Conservation (phyloP, 30 jellyfish, hydroid and myxozoan species). For the Chironex yamaguchii region DNA sequence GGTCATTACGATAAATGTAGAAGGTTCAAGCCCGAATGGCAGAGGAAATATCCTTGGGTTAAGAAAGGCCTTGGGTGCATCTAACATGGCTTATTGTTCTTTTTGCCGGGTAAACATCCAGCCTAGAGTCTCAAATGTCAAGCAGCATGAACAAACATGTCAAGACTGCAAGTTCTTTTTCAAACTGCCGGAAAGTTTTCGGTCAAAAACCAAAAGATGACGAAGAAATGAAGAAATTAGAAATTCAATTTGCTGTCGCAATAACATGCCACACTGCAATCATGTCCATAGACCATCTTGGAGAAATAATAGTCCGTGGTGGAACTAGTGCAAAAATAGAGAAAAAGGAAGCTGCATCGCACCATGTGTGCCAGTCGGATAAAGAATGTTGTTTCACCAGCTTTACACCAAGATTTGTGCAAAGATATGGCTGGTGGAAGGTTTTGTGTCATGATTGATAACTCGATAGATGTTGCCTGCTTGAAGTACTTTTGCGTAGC, state of each 20-base stretch:
- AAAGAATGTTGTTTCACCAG: slow-evolving; percentile 46
- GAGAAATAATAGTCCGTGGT: slow-evolving; percentile 26
- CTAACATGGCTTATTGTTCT: slow-evolving; percentile 64
- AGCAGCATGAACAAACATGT: slow-evolving; percentile 52
- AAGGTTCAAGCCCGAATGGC: slow-evolving; percentile 60
- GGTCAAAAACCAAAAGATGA: slow-evolving; percentile 1
- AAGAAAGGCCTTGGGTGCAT: slow-evolving; percentile 50
- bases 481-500: not conserved
- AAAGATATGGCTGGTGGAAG: slow-evolving; percentile 23
- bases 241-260: slow-evolving; percentile 65
- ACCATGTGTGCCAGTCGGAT: slow-evolving; percentile 25
- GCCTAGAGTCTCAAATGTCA: slow-evolving; percentile 46
- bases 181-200: slow-evolving; percentile 2
- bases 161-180: slow-evolving; percentile 43
- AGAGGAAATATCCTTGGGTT: slow-evolving; percentile 59
- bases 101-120: slow-evolving; percentile 37
- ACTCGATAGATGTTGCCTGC: slow-evolving; percentile 20
- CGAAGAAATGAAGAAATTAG: slow-evolving; percentile 45
- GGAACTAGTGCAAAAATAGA: slow-evolving; percentile 30
- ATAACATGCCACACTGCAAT: slow-evolving; percentile 71
- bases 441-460: slow-evolving; percentile 7
- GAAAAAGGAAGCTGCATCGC: slow-evolving; percentile 49
- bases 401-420: slow-evolving; percentile 30
- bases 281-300: slow-evolving; percentile 51
- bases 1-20: too few species aligned